Base-by-base conservation (phyloP, 2,113 vertebrate genomes). In the Notarius quadriscutis region DNA sequence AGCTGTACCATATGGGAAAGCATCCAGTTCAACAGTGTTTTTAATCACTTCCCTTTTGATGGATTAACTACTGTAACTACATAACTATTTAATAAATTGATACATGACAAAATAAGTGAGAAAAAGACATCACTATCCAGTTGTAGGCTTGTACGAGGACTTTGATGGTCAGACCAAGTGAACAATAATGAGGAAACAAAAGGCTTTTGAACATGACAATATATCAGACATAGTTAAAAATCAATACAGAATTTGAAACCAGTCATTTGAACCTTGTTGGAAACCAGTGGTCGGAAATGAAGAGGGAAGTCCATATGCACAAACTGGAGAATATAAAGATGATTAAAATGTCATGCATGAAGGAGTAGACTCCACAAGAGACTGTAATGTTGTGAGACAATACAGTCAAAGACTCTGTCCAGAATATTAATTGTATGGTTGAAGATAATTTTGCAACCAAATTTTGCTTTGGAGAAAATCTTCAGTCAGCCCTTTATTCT, bases 61-160 rank as follows among this genome's bases (percentile, higher is more conserved):
- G 30, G 27, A 84, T 57, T 84, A 84, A 71, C 65, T 72, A 27
- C 67, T 67, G 72, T 78, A 63, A 78, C 9, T 85, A 65, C 20
- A 65, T 34, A 51, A 53, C n/a, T 30, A 53, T 7, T 14, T 34
- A 84, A 84, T 72, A 41, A 53, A 34, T 57, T 72, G 20, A 84
- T 20, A 55, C 12, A 83, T n/a, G 41, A 41, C 22, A 77, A 63
- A 11, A 12, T 58, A 50, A 62, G 14, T 22, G 5, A 78, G 25
- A 27, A 27, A 60, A 63, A 18, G 5, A 22, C 17, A 65, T 25
- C 60, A 30, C 27, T 0, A 41, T 30, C 51, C 17, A 57, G 11
- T 60, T 74, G 11, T 58, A 57, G 10, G 11, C 25, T n/a, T 77
- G 14, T 48, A n/a, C 30, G 48, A 25, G 50, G n/a, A 72, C 15